phyloP scores from a whole-genome alignment of 1,140 invertebrate genomes.

The Hylyphantes graminicola region DNA sequence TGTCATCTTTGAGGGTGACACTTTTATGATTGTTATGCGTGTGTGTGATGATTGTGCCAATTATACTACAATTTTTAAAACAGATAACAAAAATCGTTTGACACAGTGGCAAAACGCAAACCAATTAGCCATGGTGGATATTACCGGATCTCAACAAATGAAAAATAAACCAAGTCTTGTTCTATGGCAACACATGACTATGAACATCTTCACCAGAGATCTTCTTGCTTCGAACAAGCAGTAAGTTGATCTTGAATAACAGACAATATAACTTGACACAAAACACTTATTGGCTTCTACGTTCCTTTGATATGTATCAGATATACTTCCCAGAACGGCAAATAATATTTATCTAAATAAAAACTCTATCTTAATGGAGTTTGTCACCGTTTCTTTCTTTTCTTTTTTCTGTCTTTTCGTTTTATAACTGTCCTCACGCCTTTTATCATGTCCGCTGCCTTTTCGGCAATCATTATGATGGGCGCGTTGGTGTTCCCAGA shows the following conservation, averaged over 20 bases:
- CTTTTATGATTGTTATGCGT: too few relatives aligned
- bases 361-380: neutral
- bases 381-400: conserved; percentile 25
- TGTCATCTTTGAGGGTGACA: too few relatives aligned
- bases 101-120: too few relatives aligned
- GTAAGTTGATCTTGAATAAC: neutral
- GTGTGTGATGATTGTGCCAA: too few relatives aligned
- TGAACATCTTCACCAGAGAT: too few relatives aligned
- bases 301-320: neutral
- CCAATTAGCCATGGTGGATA: too few relatives aligned
- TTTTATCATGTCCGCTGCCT: conserved; percentile 85
- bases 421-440: conserved; percentile 65
- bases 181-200: too few relatives aligned
- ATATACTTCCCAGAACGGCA: neutral
- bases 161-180: too few relatives aligned
- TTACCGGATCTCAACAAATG: too few relatives aligned
- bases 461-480: conserved; percentile 88
- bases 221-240: neutral
- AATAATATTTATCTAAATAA: neutral
- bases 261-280: neutral
- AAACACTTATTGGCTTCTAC: neutral
- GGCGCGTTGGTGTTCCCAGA: conserved; percentile 83
- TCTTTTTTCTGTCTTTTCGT: conserved; percentile 29
- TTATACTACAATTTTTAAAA: too few relatives aligned
- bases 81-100: too few relatives aligned